Evolutionary conservation across 1,140 invertebrate species (phyloP).

Genomic region (Euwallacea similis): DNA sequence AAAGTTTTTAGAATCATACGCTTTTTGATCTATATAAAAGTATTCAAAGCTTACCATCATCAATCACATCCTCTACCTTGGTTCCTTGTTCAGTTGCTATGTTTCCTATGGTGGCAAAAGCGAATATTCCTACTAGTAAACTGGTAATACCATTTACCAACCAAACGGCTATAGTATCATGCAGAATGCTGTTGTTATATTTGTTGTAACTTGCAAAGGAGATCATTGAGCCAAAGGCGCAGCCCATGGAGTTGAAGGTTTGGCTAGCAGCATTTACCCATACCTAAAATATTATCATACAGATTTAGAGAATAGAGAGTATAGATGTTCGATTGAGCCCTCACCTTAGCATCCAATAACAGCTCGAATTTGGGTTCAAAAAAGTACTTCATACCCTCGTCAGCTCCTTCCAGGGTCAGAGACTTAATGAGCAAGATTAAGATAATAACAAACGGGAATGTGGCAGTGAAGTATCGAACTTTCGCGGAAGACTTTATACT

Average conservation of each 20-base stretch:
- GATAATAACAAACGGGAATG: constrained; percentile 80
- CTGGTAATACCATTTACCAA: constrained; percentile 82
- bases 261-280: constrained; percentile 92
- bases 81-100: constrained; percentile 79
- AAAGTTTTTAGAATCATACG: not conserved
- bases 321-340: not conserved
- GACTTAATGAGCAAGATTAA: constrained; percentile 78
- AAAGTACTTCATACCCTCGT: constrained; percentile 78
- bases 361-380: constrained; percentile 86
- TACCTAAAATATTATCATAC: constrained; percentile 59
- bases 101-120: constrained; percentile 86
- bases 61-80: constrained; percentile 76
- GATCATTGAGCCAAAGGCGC: constrained; percentile 90
- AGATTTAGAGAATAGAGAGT: constrained; percentile 2
- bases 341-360: constrained; percentile 77
- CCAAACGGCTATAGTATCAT: constrained; percentile 81
- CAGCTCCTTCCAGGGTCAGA: constrained; percentile 78
- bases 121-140: constrained; percentile 82
- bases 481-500: constrained; percentile 84
- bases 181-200: constrained; percentile 86
- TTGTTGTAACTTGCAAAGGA: constrained; percentile 95
- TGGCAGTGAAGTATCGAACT: constrained; percentile 85
- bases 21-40: not conserved
- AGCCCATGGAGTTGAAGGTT: constrained; percentile 91
- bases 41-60: constrained; percentile 67